Conservation (phyloP, 2,113 vertebrate genomes). For the Tupaia tana region DNA sequence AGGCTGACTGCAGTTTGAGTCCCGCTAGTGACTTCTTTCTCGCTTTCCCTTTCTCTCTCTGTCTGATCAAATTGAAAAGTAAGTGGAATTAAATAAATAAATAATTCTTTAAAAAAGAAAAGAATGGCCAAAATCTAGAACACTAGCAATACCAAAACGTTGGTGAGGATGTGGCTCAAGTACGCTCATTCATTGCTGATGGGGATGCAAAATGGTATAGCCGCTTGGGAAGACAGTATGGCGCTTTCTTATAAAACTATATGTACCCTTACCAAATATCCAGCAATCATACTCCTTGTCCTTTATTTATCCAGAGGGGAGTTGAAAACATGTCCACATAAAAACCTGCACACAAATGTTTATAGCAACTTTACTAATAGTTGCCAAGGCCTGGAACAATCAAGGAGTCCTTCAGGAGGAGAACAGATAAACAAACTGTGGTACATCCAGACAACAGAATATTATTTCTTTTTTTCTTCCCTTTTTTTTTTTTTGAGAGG, state of each 20-base stretch:
- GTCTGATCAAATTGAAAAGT: no score
- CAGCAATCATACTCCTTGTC: neutral
- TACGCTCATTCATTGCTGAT: neutral
- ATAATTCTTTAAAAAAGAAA: no score
- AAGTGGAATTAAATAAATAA: no score
- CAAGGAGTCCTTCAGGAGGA: neutral
- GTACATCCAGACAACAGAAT: neutral
- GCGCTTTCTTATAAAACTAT: neutral
- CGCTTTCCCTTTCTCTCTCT: no score
- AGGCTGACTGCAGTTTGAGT: no score
- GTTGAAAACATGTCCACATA: neutral
- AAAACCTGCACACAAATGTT: neutral
- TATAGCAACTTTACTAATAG: neutral
- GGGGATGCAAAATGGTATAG: neutral
- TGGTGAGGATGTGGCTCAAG: neutral
- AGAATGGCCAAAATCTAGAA: neutral
- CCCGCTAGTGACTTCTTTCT: no score
- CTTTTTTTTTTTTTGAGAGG: no score
- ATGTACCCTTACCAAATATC: neutral
- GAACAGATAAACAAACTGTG: neutral
- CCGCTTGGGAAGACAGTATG: neutral
- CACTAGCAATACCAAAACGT: neutral
- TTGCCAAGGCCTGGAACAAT: neutral
- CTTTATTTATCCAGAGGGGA: neutral
- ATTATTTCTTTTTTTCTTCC: neutral